Base-by-base conservation (phyloP, 2,888 invertebrate genomes). In the Malachius bipustulatus region DNA sequence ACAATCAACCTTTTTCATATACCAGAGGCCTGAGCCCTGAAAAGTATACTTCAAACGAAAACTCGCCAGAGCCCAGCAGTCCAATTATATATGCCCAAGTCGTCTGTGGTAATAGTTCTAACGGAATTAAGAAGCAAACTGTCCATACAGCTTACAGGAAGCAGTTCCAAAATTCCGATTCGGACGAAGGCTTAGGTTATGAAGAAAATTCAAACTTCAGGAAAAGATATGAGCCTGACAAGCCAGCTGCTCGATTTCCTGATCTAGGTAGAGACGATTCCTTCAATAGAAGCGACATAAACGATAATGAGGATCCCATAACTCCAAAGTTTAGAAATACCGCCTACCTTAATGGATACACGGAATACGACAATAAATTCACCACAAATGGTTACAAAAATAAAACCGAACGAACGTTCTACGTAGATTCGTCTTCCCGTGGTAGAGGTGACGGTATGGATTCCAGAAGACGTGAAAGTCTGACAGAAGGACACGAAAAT, bases 1-100 rank as follows among this genome's bases (percentile, higher is more conserved):
- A 73, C 46, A 82, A 81, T 53, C 75, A 82, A 53, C 85, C 83
- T 16, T 87, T 87, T 60, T 87, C 85, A 1, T 87, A 87, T 49
- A 80, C 79, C 3, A 71, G 72, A 50, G 66, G 68, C 2, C 39
- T 64, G 16, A 73, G 71, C 55, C 61, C 60, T 1, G 61, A 62
- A 10, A 56, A 58, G 35, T 50, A 40, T 14, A 37, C 49, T 34
- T 47, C 51, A 2, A 52, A 53, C 14, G 54, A 53, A 37, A 61
- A 53, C 48, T 59, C 47, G 16, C 48, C 51, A 34, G 49, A 34
- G 37, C 45, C 68, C 38, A 57, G 67, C 11, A 66, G 59, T 49
- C 65, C 72, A 39, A 68, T 82, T 14, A 82, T 84, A 31, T 85
- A 85, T 53, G 83, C 85, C 4, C 82, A 84, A 57, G 77, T 85